Evolutionary conservation across 2,888 invertebrate species (phyloP).

Genomic region (Celastrina argiolus): DNA sequence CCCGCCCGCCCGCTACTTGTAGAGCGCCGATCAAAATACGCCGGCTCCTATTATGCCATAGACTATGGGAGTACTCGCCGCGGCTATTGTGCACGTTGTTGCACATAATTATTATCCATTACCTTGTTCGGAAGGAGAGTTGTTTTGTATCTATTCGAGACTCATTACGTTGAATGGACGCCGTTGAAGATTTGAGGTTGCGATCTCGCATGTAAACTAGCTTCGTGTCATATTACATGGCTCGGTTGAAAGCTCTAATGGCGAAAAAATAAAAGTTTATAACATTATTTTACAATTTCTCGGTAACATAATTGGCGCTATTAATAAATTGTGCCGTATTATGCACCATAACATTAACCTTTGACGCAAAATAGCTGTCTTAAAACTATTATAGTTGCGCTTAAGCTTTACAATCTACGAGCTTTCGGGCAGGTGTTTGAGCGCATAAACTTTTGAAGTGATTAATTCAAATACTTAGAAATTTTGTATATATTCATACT

Average conservation of each 20-base stretch:
- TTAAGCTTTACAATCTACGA: slow-evolving; percentile 25
- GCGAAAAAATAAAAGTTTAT: slow-evolving; percentile 5
- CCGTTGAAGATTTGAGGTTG: slow-evolving; percentile 63
- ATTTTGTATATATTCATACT: neutral
- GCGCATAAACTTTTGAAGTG: slow-evolving; percentile 26
- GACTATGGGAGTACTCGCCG: slow-evolving; percentile 61
- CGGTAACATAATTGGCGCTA: slow-evolving; percentile 20
- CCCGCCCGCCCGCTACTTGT: slow-evolving; percentile 62
- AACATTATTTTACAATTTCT: slow-evolving; percentile 16
- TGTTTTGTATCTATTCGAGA: slow-evolving; percentile 68
- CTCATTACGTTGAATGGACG: slow-evolving; percentile 66
- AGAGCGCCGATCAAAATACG: slow-evolving; percentile 69
- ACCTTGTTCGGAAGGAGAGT: slow-evolving; percentile 71
- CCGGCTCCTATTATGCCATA: slow-evolving; percentile 74
- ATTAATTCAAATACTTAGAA: neutral
- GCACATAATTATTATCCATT: slow-evolving; percentile 76
- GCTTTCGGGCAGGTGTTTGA: slow-evolving; percentile 39
- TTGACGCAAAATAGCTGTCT: slow-evolving; percentile 35
- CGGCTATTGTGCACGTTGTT: slow-evolving; percentile 75
- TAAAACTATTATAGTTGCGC: slow-evolving; percentile 32
- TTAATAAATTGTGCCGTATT: slow-evolving; percentile 4
- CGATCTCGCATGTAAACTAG: slow-evolving; percentile 53
- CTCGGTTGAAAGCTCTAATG: neutral
- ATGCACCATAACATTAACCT: slow-evolving; percentile 31
- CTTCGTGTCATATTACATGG: slow-evolving; percentile 29